These are phyloP conservation scores for Nomada goodeniana DNA, from an alignment of 2,888 invertebrate genomes.

Conservation along the genomic window DNA sequence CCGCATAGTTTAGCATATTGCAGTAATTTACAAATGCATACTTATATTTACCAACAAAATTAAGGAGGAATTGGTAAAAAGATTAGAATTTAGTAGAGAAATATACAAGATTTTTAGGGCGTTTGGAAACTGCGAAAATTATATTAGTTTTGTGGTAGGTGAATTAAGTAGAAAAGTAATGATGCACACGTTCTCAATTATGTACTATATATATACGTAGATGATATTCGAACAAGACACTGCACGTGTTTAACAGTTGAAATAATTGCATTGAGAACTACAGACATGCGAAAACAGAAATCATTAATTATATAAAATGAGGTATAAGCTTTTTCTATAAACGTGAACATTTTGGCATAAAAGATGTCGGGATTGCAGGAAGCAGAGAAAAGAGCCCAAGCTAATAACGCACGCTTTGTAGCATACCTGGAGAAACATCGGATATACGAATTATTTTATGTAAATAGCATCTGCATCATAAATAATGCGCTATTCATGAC, in stretches of 20 bases:
- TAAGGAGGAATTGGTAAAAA: not conserved
- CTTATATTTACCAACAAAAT: not conserved
- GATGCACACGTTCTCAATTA: too few species aligned
- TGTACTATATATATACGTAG: too few species aligned
- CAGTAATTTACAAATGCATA: not conserved
- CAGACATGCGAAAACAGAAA: not conserved
- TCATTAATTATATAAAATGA: not conserved
- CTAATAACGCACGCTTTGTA: constrained; percentile 84
- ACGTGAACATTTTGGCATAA: not conserved
- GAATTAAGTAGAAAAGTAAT: not conserved
- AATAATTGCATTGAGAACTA: not conserved
- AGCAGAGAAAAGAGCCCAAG: constrained; percentile 55
- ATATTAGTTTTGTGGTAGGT: not conserved
- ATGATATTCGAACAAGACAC: not conserved
- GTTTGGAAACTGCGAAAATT: not conserved
- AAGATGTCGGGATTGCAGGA: constrained; percentile 32
- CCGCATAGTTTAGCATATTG: constrained; percentile 40
- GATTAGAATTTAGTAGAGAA: not conserved
- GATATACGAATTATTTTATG: constrained; percentile 88
- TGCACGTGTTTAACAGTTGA: constrained; percentile 25
- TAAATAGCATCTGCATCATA: constrained; percentile 72
- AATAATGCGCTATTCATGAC: not conserved
- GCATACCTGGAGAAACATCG: constrained; percentile 89
- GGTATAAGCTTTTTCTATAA: not conserved
- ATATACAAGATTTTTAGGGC: too few species aligned